Conservation (phyloP, 1,140 invertebrate genomes). For the Brachionus sp. region DNA sequence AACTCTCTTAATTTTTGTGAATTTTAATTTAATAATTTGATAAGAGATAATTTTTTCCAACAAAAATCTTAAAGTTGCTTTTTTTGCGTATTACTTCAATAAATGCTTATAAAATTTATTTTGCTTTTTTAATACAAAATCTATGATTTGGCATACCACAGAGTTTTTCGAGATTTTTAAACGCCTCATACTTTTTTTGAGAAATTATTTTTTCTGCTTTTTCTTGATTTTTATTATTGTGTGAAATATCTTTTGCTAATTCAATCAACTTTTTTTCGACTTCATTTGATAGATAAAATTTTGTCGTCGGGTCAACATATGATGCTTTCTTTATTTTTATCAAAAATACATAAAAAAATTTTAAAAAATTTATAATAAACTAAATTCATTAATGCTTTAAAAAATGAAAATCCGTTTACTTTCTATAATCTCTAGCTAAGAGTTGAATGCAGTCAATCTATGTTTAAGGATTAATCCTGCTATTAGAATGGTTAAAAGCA, state of each 20-base stretch:
- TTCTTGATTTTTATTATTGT: not conserved
- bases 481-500: not conserved
- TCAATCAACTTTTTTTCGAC: slow-evolving; percentile 1
- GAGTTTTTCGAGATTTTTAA: slow-evolving; percentile 13
- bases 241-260: not conserved
- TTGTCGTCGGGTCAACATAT: slow-evolving; percentile 2
- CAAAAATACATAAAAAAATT: not conserved
- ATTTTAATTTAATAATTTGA: not conserved
- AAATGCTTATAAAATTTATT: not conserved
- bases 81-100: too few species aligned
- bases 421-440: not conserved
- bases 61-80: too few species aligned
- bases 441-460: not conserved
- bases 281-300: not conserved
- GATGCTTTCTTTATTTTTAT: not conserved
- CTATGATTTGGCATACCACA: not conserved
- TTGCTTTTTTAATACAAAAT: not conserved
- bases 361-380: not conserved
- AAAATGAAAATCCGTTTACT: not conserved
- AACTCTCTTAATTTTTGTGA: not conserved
- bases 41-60: too few species aligned
- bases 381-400: not conserved
- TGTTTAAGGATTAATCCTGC: not conserved
- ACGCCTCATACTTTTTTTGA: not conserved
- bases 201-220: slow-evolving; percentile 4